phyloP scores from a whole-genome alignment of 2,113 vertebrate species.

The Gymnorhina tibicen region DNA sequence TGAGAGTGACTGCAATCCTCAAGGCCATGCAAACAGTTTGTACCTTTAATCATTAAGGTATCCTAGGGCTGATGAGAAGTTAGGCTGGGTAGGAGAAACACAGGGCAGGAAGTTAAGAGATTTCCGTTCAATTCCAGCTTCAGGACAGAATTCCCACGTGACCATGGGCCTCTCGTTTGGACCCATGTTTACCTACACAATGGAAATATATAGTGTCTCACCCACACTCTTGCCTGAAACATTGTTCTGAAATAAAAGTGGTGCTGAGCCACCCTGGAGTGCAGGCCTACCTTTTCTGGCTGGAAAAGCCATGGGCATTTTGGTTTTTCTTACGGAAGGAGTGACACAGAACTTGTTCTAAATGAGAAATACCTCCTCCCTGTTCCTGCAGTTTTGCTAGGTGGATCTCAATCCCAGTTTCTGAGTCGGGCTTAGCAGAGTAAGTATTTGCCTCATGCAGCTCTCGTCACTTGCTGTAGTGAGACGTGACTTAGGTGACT shows the following conservation, averaged over 20 bases:
- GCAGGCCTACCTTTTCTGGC: background rate
- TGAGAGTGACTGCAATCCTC: background rate
- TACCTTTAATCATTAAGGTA: background rate
- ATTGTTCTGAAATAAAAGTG: background rate
- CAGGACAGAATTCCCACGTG: background rate
- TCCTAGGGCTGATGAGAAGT: background rate
- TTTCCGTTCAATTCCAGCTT: background rate
- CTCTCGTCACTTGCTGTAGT: background rate
- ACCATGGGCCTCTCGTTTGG: rapidly evolving
- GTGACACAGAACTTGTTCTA: background rate
- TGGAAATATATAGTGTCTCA: background rate
- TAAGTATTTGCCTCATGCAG: background rate
- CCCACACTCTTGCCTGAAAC: background rate
- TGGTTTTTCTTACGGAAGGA: background rate
- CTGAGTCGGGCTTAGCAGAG: background rate
- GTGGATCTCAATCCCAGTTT: background rate
- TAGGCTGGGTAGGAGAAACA: background rate
- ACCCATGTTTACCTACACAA: background rate
- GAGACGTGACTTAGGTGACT: background rate
- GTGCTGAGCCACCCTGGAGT: background rate
- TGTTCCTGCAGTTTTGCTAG: background rate
- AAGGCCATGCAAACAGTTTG: background rate
- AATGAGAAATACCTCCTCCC: background rate
- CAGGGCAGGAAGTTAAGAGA: background rate
- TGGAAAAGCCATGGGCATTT: background rate